A percentile compares a stretch with the other conserved stretches of the same genome.
Evolutionary conservation across 2,797 vertebrate genomes (phyloP).

Genomic region (Synaphobranchus kaupii): DNA sequence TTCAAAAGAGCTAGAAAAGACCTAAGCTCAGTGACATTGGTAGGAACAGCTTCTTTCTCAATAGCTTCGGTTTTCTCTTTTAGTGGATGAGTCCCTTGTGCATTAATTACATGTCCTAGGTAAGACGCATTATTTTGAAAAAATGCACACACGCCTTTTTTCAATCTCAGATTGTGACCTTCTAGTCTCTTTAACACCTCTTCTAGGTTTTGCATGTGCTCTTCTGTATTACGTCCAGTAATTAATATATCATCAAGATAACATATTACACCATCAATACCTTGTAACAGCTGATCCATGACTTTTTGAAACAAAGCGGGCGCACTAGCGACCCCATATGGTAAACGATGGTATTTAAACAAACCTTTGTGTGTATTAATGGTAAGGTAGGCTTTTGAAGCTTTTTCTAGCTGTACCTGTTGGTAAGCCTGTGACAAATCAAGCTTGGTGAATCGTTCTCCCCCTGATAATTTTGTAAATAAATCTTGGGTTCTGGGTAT

Average conservation of each 20-base stretch:
- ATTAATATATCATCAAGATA: neutral
- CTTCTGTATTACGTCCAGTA: neutral
- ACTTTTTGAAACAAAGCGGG: neutral
- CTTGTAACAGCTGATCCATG: conserved; percentile 3
- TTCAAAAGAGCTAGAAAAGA: too few relatives aligned
- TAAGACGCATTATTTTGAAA: too few relatives aligned
- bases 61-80: too few relatives aligned
- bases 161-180: neutral
- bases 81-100: too few relatives aligned
- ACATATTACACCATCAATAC: conserved; percentile 10
- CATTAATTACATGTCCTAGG: too few relatives aligned
- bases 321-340: neutral
- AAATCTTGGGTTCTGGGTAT: neutral
- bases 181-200: neutral
- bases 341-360: neutral
- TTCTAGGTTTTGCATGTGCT: neutral
- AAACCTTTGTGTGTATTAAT: conserved; percentile 5
- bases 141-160: neutral
- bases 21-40: too few relatives aligned
- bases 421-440: conserved; percentile 16
- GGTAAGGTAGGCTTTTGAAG: conserved; percentile 8
- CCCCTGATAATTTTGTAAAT: neutral
- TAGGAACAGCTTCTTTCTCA: too few relatives aligned
- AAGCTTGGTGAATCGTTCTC: neutral
- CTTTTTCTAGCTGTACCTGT: neutral